These are phyloP conservation scores for Mesorhabditis sp. DNA, from an alignment of 2,888 invertebrate species.

Conservation along the genomic window DNA sequence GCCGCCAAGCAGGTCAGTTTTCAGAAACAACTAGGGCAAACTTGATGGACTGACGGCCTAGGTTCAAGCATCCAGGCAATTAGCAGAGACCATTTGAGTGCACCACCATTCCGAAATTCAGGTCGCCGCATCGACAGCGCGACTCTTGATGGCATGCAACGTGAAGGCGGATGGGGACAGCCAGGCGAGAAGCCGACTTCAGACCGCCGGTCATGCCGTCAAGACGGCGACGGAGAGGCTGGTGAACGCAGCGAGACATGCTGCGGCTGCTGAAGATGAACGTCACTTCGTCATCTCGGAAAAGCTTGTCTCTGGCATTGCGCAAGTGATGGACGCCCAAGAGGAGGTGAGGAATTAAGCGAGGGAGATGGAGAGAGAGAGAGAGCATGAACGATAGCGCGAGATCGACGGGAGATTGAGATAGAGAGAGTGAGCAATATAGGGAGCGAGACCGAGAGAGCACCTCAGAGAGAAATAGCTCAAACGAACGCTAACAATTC, in stretches of 20 bases:
- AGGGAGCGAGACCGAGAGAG: too few species aligned
- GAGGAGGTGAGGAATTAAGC: constrained; percentile 51
- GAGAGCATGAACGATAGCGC: too few species aligned
- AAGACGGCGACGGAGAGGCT: constrained; percentile 92
- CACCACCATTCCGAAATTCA: constrained; percentile 14
- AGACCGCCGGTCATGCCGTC: constrained; percentile 58
- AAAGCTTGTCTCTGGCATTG: constrained; percentile 73
- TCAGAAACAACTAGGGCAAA: not conserved
- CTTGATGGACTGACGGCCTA: not conserved
- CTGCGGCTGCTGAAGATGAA: constrained; percentile 85
- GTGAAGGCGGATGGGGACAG: constrained; percentile 96
- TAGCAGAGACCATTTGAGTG: not conserved
- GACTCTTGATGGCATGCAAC: constrained; percentile 93
- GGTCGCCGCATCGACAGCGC: constrained; percentile 94
- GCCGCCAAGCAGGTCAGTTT: constrained; percentile 72
- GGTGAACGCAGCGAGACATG: constrained; percentile 87
- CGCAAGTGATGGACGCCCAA: constrained; percentile 60
- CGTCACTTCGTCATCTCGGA: constrained; percentile 82
- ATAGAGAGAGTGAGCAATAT: too few species aligned
- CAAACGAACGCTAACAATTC: too few species aligned
- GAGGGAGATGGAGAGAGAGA: too few species aligned
- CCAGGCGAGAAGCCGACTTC: constrained; percentile 82
- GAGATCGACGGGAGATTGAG: too few species aligned
- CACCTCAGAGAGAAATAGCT: too few species aligned
- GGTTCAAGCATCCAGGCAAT: not conserved